Evolutionary conservation across 1,140 invertebrate genomes (phyloP), one percentile per base, ranked within the genome.

Genomic region (Pollicipes pollicipes): DNA sequence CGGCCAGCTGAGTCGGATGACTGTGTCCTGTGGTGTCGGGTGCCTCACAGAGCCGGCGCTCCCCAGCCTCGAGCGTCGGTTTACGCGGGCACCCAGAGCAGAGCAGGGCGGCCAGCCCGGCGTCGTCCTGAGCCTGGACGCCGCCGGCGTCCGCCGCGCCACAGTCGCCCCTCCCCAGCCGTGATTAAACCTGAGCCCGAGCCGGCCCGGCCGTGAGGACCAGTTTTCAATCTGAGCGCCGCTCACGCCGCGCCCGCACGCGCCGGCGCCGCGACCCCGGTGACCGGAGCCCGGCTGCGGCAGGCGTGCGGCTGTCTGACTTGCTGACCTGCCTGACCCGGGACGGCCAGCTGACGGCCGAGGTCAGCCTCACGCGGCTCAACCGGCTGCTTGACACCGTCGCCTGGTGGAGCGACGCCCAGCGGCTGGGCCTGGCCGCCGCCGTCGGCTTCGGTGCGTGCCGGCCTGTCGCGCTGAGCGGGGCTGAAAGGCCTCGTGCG

Each of bases 321-420:
- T 70, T 69, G 66, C 30, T 28, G 71, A 75, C 3, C 67, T 76
- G 63, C 70, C 63, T 31, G 68, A 70, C 27, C 73, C 72, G 8
- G 37, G 75, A 30, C 70, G 73, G 58, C 58, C 75, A 30, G 73
- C 70, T 66, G 72, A 73, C 68, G 31, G 70, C 58, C 32, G 74
- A 71, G 67, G 72, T 17, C 45, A 58, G 45, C 24, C 10, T 58
- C 6, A 21, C 13, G 2, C 45, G 24, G 45, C 45, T 58, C 13
- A 58, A 21, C 17, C 8, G 45, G 2, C 45, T 58, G 45, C 45
- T 58, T 2, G 45, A 58, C 45, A 58, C 45, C 45, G 45, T 58
- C 45, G 3, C 45, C 45, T 58, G 45, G 45, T 58, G 45, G 45
- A 58, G 45, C 17, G 45, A 58, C 45, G 2, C 45, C 3, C 13